Evolutionary conservation across 2,888 invertebrate genomes (phyloP).

Genomic region (Parnassius smintheus): DNA sequence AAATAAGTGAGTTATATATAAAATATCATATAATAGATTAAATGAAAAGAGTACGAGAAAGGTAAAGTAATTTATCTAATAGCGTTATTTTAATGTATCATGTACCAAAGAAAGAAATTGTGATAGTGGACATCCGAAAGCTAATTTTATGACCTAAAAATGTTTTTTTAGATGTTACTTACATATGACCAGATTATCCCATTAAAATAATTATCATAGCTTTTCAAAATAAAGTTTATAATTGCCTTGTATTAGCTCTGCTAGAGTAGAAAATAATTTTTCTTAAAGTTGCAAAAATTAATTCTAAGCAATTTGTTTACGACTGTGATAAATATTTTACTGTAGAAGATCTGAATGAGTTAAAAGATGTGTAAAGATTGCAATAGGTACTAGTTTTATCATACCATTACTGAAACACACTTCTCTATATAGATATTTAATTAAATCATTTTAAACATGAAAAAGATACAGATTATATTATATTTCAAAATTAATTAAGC

Average conservation of each 20-base stretch:
- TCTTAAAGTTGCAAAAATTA: not conserved
- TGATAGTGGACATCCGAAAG: conserved; percentile 53
- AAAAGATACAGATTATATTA: no score
- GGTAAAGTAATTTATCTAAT: no score
- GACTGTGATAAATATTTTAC: conserved; percentile 35
- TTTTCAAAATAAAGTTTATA: conserved; percentile 7
- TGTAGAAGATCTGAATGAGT: conserved; percentile 16
- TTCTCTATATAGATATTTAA: no score
- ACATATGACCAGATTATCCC: conserved; percentile 5
- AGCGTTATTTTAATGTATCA: conserved; percentile 48
- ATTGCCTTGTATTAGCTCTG: conserved; percentile 11
- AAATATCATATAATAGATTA: no score
- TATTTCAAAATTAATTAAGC: no score
- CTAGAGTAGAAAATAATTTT: conserved; percentile 12
- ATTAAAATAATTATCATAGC: conserved; percentile 5
- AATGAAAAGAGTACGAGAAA: no score
- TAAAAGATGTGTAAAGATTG: not conserved
- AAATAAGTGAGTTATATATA: no score
- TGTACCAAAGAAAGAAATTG: conserved; percentile 62
- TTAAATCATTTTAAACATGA: no score
- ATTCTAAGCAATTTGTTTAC: conserved; percentile 34
- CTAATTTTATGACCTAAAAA: conserved; percentile 2
- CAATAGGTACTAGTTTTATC: no score
- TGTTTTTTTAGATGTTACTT: conserved; percentile 7
- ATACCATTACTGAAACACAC: no score